Evolutionary conservation across 2,113 vertebrate species (phyloP), one percentile per base, ranked within the genome.

Genomic region (Archocentrus centrarchus): DNA sequence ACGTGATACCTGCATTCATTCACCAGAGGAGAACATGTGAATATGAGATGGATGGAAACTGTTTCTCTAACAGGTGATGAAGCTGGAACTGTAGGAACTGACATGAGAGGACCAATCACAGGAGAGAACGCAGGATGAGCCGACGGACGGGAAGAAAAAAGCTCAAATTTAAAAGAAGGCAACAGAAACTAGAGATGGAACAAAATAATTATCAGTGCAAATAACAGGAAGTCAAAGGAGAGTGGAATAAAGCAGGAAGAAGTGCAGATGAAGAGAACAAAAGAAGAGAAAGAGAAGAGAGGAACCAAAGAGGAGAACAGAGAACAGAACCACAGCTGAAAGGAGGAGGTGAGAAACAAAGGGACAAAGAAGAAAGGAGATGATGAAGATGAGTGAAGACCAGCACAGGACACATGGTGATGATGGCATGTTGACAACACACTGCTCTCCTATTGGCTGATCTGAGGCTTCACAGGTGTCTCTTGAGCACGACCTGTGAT

Each of bases 401-500:
- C 4, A 2, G 41, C 66, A 41, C 35, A 60, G 70, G 11, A 47
- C 44, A 59, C 18, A 41, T 7, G 50, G 59, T 13, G 73, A 0
- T 27, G 92, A 58, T 83, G 86, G 79, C 68, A 86, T 14, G 53
- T 2, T 5, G 32, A 76, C 58, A 80, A 88, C 85, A 90, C 10
- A 41, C 75, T 24, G 78, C 75, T 17, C 75, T 83, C 81, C 68
- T 0, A 91, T 89, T 87, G 92, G 93, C 81, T 85, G 66, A 81
- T 22, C 11, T 20, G 59, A 58, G 55, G 57, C 75, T 64, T 83
- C 79, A 32, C 83, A 84, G 78, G 79, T 91, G 81, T 84, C 89
- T 81, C 63, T 60, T 79, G 79, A 91, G 88, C 87, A 82, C 57
- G 82, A 91, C 87, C 92, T 66, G 50, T 73, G 68, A 7, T 63